Conservation (phyloP, 2,888 invertebrate species). For the Tholera decimalis region DNA sequence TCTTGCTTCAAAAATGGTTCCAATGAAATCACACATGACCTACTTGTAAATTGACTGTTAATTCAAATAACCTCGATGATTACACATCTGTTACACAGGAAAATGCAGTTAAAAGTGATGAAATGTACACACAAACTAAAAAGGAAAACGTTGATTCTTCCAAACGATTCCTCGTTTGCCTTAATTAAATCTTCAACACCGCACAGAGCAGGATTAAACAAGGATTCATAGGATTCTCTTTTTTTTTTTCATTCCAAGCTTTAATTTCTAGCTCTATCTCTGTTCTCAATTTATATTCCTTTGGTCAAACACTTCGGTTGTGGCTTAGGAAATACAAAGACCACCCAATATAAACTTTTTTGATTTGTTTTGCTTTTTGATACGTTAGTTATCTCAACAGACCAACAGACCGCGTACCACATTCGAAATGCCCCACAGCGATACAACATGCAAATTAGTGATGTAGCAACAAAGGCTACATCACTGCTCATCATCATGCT, state of each 20-base stretch:
- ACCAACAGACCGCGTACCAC: too few species aligned
- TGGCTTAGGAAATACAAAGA: not conserved
- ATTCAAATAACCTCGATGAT: not conserved
- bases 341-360: too few species aligned
- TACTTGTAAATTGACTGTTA: too few species aligned
- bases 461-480: too few species aligned
- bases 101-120: constrained; percentile 9
- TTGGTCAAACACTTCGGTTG: not conserved
- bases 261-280: constrained; percentile 13
- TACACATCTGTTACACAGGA: not conserved
- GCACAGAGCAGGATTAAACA: constrained; percentile 36
- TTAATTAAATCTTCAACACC: constrained; percentile 47
- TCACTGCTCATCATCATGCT: too few species aligned
- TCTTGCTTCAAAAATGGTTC: not conserved
- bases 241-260: constrained; percentile 22
- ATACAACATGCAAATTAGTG: too few species aligned
- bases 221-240: constrained; percentile 22
- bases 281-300: constrained; percentile 5
- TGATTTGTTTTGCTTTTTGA: too few species aligned
- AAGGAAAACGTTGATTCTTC: constrained; percentile 11
- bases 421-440: too few species aligned
- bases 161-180: constrained; percentile 32
- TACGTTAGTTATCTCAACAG: too few species aligned
- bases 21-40: not conserved
- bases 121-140: constrained; percentile 33